Conservation (phyloP, 2,888 invertebrate genomes). For the Epistrophe eligans region DNA sequence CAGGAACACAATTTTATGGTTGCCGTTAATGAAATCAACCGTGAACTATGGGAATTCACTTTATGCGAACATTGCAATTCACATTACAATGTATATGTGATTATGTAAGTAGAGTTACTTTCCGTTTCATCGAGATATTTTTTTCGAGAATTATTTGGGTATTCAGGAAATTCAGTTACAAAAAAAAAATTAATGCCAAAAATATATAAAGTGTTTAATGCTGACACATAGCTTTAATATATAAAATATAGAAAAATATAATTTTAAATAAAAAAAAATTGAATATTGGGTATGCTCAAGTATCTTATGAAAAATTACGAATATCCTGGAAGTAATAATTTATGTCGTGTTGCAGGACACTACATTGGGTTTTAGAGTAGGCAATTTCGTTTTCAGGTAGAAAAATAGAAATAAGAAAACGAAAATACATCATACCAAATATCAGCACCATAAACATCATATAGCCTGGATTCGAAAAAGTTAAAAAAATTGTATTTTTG, state of each 20-base stretch:
- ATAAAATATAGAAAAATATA: neutral
- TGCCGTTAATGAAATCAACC: constrained; percentile 36
- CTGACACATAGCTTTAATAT: neutral
- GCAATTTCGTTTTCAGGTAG: no score
- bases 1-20: constrained; percentile 27
- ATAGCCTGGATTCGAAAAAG: no score
- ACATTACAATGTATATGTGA: neutral
- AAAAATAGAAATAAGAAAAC: no score
- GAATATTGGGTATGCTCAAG: no score
- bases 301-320: no score
- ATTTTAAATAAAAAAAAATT: neutral
- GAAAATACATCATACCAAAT: no score
- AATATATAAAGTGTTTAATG: neutral
- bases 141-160: neutral
- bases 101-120: neutral
- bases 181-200: neutral
- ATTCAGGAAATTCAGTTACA: neutral
- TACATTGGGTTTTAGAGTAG: no score
- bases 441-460: no score
- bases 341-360: no score
- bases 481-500: no score
- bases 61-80: constrained; percentile 28
- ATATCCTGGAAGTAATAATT: no score
- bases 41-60: constrained; percentile 33
- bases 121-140: constrained; percentile 20